Evolutionary conservation across 2,113 vertebrate species (phyloP).

Genomic region (Coptodon rendalli): DNA sequence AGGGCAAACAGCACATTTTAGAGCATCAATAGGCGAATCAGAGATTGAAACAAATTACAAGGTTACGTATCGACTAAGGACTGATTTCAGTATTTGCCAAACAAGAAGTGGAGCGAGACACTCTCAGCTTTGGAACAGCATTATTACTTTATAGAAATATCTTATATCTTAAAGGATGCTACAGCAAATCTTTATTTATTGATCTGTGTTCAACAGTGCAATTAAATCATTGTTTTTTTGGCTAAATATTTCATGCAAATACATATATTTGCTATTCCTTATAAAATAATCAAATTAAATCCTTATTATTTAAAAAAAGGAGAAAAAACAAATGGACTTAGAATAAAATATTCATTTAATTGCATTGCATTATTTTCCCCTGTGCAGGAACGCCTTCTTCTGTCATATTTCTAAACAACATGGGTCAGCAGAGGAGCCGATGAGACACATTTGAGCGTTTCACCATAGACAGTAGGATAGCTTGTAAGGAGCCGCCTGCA

Average conservation of each 20-base stretch:
- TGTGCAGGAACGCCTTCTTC: not conserved
- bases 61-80: not conserved
- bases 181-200: not conserved
- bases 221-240: not conserved
- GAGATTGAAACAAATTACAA: slow-evolving; percentile 15
- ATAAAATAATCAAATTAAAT: not conserved
- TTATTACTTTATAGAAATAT: not conserved
- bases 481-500: not conserved
- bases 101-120: not conserved
- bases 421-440: not conserved
- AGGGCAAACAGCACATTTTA: slow-evolving; percentile 1
- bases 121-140: not conserved
- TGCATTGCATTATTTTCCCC: not conserved
- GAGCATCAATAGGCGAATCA: not conserved
- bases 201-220: not conserved
- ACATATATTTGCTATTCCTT: not conserved
- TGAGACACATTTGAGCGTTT: not conserved
- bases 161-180: not conserved
- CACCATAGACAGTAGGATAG: not conserved
- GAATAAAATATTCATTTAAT: not conserved
- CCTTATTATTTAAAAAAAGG: not conserved
- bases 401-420: not conserved
- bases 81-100: not conserved
- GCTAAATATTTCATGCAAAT: not conserved
- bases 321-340: not conserved